Conservation (phyloP, 2,797 vertebrate genomes). For the Buceros bicornis region DNA sequence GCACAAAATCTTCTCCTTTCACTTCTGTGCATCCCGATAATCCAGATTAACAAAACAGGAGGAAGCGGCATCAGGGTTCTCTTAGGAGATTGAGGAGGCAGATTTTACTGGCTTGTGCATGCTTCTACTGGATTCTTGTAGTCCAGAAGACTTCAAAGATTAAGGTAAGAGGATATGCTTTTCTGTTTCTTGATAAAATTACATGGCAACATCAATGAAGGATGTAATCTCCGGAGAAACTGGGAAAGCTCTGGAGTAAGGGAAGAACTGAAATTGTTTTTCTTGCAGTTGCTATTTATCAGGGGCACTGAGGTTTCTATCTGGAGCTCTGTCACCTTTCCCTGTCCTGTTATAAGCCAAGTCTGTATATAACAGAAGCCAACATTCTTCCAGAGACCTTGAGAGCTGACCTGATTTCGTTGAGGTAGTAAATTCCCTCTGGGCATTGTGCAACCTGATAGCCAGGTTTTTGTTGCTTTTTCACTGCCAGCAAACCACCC, state of each 20-base stretch:
- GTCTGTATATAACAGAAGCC: background rate
- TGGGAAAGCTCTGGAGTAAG: background rate
- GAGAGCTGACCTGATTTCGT: slow-evolving; percentile 2
- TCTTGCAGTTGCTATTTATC: background rate
- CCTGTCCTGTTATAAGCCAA: background rate
- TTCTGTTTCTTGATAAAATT: background rate
- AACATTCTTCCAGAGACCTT: background rate
- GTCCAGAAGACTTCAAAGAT: background rate
- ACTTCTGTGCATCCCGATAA: background rate
- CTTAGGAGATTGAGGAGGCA: background rate
- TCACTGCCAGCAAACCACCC: background rate
- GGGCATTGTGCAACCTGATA: background rate
- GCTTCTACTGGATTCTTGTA: background rate
- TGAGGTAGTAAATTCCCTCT: background rate
- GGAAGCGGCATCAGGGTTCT: background rate
- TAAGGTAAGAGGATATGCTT: background rate
- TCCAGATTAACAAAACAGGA: background rate
- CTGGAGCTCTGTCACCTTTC: background rate
- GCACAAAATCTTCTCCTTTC: background rate
- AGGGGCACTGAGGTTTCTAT: background rate
- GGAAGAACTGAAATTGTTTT: background rate
- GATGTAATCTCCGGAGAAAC: background rate
- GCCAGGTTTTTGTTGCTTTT: background rate
- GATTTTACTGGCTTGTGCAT: background rate
- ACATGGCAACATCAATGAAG: background rate